A percentile compares a stretch with the other conserved stretches of the same genome.
phyloP scores from a whole-genome alignment of 1,140 invertebrate species.

The Achroia grisella region DNA sequence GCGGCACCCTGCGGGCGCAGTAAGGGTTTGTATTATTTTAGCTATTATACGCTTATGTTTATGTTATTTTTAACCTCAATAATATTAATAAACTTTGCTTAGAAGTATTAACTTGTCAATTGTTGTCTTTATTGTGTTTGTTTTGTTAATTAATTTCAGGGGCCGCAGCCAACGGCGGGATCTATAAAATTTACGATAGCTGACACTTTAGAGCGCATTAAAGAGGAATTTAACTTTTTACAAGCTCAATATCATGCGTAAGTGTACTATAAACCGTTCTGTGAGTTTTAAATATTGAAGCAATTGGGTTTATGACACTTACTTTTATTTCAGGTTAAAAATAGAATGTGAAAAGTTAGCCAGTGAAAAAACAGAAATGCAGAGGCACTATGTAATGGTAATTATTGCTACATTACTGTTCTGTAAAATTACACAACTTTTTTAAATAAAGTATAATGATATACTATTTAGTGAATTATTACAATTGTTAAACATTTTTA shows the following conservation, averaged over 20 bases:
- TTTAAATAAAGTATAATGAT: no score
- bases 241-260: constrained; percentile 99
- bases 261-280: constrained; percentile 67
- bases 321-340: constrained; percentile 80
- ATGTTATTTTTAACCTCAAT: constrained; percentile 11
- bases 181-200: constrained; percentile 96
- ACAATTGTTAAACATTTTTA: no score
- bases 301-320: no score
- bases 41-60: constrained; percentile 3
- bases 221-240: constrained; percentile 99
- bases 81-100: background rate
- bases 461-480: no score
- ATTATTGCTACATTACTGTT: constrained; percentile 53
- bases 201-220: constrained; percentile 97
- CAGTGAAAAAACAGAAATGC: constrained; percentile 98
- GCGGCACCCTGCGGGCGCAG: constrained; percentile 59
- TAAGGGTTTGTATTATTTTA: constrained; percentile 62
- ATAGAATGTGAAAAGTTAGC: constrained; percentile 96
- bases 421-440: background rate
- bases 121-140: constrained; percentile 11
- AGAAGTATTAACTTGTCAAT: background rate
- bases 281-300: no score
- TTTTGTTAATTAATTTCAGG: constrained; percentile 75
- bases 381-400: constrained; percentile 99
- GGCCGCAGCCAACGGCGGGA: constrained; percentile 90